Conservation (phyloP, 2,797 vertebrate species). For the Furcifer pardalis region DNA sequence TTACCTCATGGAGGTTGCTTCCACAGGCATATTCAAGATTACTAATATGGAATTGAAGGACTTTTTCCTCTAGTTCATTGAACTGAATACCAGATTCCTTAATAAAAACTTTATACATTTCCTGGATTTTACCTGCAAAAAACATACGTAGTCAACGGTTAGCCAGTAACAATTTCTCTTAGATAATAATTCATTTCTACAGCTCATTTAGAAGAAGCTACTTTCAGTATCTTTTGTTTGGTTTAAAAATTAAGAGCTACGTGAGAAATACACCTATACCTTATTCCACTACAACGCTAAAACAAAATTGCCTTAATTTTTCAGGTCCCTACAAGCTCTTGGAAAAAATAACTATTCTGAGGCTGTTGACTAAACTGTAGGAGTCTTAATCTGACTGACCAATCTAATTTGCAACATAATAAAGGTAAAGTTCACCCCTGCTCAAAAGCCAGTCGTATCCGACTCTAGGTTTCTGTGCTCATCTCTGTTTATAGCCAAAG, state of each 20-base stretch:
- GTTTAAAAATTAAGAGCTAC: not conserved
- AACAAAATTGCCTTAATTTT: not conserved
- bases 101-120: conserved; percentile 93
- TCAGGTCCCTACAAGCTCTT: not conserved
- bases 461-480: too few relatives aligned
- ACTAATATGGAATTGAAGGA: conserved; percentile 96
- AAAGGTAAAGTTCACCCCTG: too few relatives aligned
- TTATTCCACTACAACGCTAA: not conserved
- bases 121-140: conserved; percentile 91
- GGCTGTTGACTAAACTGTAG: not conserved
- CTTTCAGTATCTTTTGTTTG: not conserved
- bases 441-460: too few relatives aligned
- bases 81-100: conserved; percentile 96
- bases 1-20: conserved; percentile 90
- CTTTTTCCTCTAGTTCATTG: conserved; percentile 92
- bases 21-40: conserved; percentile 97
- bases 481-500: too few relatives aligned
- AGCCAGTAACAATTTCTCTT: not conserved
- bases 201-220: accelerated
- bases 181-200: conserved; percentile 1
- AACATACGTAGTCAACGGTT: conserved; percentile 25
- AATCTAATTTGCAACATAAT: not conserved
- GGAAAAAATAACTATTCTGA: not conserved
- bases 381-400: not conserved
- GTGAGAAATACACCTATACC: not conserved